Evolutionary conservation across 2,113 vertebrate genomes (phyloP).

Genomic region (Rhynchomys soricoides): DNA sequence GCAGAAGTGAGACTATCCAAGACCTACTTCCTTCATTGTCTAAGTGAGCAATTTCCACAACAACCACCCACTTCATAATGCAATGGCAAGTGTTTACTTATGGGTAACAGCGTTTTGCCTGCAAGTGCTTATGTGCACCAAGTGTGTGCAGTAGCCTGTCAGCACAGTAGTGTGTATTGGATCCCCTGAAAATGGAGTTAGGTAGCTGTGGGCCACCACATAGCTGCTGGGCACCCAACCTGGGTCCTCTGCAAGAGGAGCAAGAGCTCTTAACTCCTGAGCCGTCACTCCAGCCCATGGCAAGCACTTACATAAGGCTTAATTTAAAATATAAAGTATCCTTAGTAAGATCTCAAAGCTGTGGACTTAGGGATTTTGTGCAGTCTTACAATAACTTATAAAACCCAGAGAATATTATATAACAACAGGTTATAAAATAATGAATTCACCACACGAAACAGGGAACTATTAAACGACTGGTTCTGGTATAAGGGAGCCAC

Average conservation of each 20-base stretch:
- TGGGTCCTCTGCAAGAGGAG: neutral
- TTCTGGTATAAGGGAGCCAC: neutral
- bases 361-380: neutral
- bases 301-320: neutral
- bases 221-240: neutral
- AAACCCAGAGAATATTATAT: neutral
- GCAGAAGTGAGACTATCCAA: neutral
- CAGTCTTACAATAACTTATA: constrained; percentile 18
- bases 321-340: neutral
- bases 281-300: neutral
- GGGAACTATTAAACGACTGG: neutral
- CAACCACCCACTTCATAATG: neutral
- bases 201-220: neutral
- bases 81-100: neutral
- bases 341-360: neutral
- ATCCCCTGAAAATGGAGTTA: neutral
- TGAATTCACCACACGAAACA: neutral
- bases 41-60: neutral
- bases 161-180: neutral
- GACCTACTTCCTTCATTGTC: neutral
- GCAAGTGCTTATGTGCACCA: neutral
- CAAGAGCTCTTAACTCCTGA: neutral
- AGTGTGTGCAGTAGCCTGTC: neutral
- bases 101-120: neutral
- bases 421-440: neutral